phyloP scores from a whole-genome alignment of 2,888 invertebrate species.

The Nezara viridula region DNA sequence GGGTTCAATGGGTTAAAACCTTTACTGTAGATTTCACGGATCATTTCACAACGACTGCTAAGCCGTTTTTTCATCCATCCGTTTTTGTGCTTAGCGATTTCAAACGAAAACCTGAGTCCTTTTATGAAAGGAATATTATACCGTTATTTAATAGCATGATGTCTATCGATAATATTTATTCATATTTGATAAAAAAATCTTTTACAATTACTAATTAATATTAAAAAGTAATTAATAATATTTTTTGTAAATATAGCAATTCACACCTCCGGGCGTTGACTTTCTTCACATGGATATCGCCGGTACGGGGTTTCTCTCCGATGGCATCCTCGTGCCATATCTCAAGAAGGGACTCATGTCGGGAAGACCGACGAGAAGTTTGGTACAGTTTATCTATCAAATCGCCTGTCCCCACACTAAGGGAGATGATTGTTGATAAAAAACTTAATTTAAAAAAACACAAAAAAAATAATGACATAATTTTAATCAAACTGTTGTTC shows the following conservation, averaged over 20 bases:
- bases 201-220: too few species aligned
- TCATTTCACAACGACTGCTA: too few species aligned
- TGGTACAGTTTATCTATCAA: slow-evolving; percentile 62
- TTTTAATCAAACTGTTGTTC: not conserved
- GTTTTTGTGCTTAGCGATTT: too few species aligned
- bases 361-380: slow-evolving; percentile 61
- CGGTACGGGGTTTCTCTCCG: slow-evolving; percentile 63
- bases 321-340: slow-evolving; percentile 65
- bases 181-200: too few species aligned
- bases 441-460: slow-evolving; percentile 49
- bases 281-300: slow-evolving; percentile 66
- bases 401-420: slow-evolving; percentile 62
- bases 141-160: too few species aligned
- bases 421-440: slow-evolving; percentile 64
- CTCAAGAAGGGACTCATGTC: slow-evolving; percentile 63
- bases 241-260: slow-evolving; percentile 61
- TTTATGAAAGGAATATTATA: too few species aligned
- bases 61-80: too few species aligned
- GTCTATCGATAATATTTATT: too few species aligned
- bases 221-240: too few species aligned
- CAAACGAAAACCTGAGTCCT: too few species aligned
- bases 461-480: slow-evolving; percentile 18
- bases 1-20: too few species aligned
- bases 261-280: slow-evolving; percentile 65
- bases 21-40: too few species aligned